A percentile compares a stretch with the other conserved stretches of the same genome.
phyloP scores from a whole-genome alignment of 2,113 vertebrate genomes.

The Oreochromis niloticus region DNA sequence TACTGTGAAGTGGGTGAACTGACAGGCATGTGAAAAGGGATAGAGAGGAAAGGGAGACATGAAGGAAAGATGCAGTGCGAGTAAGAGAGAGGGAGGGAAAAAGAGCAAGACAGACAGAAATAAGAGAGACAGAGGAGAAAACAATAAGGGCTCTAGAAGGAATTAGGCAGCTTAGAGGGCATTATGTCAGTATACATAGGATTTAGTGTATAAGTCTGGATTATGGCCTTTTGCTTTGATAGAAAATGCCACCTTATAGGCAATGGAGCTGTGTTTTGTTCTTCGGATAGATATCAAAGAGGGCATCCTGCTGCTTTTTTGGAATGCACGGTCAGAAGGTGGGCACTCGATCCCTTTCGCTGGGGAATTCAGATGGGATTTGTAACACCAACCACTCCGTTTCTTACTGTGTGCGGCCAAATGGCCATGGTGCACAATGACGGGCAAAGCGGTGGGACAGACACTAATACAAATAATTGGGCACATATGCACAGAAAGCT shows the following conservation, averaged over 20 bases:
- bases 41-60: background rate
- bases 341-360: slow-evolving; percentile 44
- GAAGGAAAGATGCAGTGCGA: background rate
- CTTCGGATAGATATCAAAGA: slow-evolving; percentile 54
- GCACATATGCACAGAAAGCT: background rate
- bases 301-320: slow-evolving; percentile 35
- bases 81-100: background rate
- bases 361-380: slow-evolving; percentile 47
- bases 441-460: background rate
- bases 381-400: slow-evolving; percentile 20
- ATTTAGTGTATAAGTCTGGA: slow-evolving; percentile 71
- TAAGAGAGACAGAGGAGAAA: slow-evolving; percentile 43
- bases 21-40: slow-evolving; percentile 28
- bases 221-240: slow-evolving; percentile 72
- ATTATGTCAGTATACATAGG: slow-evolving; percentile 73
- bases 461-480: background rate
- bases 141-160: slow-evolving; percentile 57
- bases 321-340: slow-evolving; percentile 44
- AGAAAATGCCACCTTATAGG: slow-evolving; percentile 68
- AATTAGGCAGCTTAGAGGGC: slow-evolving; percentile 73
- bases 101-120: slow-evolving; percentile 21
- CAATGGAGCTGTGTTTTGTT: slow-evolving; percentile 52
- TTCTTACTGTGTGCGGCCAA: slow-evolving; percentile 4
- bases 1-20: slow-evolving; percentile 44
- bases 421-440: background rate